Conservation (phyloP, 35 echinoderm and acorn worm genomes). For the Ptychodera flava region DNA sequence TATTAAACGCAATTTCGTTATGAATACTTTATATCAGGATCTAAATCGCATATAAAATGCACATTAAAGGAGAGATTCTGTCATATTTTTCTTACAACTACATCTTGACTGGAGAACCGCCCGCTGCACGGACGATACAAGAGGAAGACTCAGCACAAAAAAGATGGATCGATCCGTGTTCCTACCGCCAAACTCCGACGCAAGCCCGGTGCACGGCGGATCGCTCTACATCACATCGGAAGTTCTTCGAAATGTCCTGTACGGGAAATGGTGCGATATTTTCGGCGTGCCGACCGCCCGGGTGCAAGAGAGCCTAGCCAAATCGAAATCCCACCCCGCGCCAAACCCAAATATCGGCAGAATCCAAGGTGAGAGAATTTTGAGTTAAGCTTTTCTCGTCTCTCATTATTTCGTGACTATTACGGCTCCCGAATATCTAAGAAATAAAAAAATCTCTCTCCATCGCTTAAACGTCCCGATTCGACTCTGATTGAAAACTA, state of each 20-base stretch:
- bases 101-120: too few species aligned
- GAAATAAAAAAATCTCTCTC: too few species aligned
- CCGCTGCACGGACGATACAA: too few species aligned
- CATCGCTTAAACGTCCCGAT: too few species aligned
- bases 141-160: too few species aligned
- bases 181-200: neutral
- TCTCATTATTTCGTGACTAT: too few species aligned
- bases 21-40: neutral
- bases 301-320: neutral
- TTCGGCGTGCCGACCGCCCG: constrained; percentile 25
- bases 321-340: neutral
- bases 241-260: constrained; percentile 89
- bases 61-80: neutral
- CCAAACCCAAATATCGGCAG: too few species aligned
- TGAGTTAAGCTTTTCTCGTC: too few species aligned
- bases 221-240: constrained; percentile 28
- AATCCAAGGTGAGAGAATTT: too few species aligned
- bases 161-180: neutral
- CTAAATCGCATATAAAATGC: neutral
- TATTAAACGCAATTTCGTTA: neutral
- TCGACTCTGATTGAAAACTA: too few species aligned
- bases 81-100: neutral
- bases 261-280: constrained; percentile 96
- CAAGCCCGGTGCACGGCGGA: neutral
- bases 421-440: too few species aligned